These are phyloP conservation scores for Chloromyia formosa DNA, from an alignment of 2,888 invertebrate genomes.

Conservation along the genomic window DNA sequence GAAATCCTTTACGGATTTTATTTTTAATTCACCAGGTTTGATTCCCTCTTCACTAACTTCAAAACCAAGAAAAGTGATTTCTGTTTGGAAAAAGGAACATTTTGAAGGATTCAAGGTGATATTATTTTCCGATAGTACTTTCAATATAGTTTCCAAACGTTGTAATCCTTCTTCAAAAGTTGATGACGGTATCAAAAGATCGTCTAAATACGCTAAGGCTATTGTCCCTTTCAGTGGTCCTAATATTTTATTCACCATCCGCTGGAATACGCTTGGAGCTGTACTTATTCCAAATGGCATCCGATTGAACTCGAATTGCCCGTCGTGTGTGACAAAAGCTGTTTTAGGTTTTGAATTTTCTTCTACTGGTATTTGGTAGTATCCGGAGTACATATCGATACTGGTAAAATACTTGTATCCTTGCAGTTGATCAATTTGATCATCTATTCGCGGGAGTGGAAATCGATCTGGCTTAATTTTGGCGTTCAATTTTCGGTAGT, in stretches of 20 bases:
- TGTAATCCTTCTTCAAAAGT: slow-evolving; percentile 47
- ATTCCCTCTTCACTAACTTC: slow-evolving; percentile 27
- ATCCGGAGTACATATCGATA: slow-evolving; percentile 44
- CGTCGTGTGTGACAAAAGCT: slow-evolving; percentile 52
- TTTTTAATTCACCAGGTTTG: neutral
- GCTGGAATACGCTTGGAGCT: slow-evolving; percentile 46
- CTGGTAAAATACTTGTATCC: slow-evolving; percentile 41
- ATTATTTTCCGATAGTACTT: slow-evolving; percentile 28
- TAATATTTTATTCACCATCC: slow-evolving; percentile 44
- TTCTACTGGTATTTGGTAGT: slow-evolving; percentile 43
- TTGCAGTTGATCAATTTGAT: slow-evolving; percentile 39
- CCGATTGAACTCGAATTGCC: slow-evolving; percentile 50
- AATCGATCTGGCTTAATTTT: slow-evolving; percentile 37
- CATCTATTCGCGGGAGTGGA: slow-evolving; percentile 39
- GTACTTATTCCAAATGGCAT: slow-evolving; percentile 47
- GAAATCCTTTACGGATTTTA: neutral
- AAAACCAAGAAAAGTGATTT: slow-evolving; percentile 52
- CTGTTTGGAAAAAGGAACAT: slow-evolving; percentile 51
- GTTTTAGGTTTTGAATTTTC: slow-evolving; percentile 51
- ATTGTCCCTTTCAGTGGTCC: slow-evolving; percentile 33
- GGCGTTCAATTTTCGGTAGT: slow-evolving; percentile 42
- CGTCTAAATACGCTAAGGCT: slow-evolving; percentile 52
- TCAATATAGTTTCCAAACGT: slow-evolving; percentile 9
- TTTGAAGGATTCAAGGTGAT: slow-evolving; percentile 45
- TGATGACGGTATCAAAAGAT: slow-evolving; percentile 52